phyloP scores from a whole-genome alignment of 2,888 invertebrate species.

The Arctia plantaginis region DNA sequence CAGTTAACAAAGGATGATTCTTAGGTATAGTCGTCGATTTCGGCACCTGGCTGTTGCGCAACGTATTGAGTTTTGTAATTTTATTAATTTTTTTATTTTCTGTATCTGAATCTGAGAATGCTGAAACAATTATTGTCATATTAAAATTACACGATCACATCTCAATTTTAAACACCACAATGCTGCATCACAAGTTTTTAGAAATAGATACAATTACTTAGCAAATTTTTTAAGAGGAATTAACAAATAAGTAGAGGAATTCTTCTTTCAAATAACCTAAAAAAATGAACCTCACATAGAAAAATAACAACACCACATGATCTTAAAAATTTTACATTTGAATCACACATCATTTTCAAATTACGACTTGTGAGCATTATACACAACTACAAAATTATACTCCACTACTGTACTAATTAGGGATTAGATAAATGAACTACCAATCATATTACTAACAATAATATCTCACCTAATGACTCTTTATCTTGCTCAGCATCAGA shows the following conservation, averaged over 20 bases:
- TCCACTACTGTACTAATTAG: neutral
- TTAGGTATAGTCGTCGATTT: slow-evolving; percentile 68
- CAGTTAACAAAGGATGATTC: slow-evolving; percentile 91
- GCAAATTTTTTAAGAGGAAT: neutral
- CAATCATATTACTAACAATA: neutral
- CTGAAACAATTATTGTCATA: slow-evolving; percentile 64
- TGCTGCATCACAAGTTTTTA: neutral
- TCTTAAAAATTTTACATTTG: neutral
- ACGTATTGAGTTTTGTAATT: slow-evolving; percentile 76
- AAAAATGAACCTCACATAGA: neutral
- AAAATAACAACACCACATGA: no score
- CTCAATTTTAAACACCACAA: neutral
- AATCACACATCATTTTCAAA: neutral
- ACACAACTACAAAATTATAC: neutral
- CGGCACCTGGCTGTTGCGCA: slow-evolving; percentile 69
- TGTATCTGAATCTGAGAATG: slow-evolving; percentile 89
- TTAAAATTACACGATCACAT: neutral
- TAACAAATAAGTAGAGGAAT: neutral
- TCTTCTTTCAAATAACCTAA: neutral
- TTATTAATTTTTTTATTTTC: slow-evolving; percentile 75
- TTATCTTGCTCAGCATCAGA: slow-evolving; percentile 85
- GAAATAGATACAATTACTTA: neutral
- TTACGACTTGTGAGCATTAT: no score
- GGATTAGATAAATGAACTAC: neutral
- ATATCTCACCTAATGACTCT: slow-evolving; percentile 83